These are phyloP conservation scores for Neogobius melanostomus DNA, from an alignment of 2,113 vertebrate species.

Conservation along the genomic window DNA sequence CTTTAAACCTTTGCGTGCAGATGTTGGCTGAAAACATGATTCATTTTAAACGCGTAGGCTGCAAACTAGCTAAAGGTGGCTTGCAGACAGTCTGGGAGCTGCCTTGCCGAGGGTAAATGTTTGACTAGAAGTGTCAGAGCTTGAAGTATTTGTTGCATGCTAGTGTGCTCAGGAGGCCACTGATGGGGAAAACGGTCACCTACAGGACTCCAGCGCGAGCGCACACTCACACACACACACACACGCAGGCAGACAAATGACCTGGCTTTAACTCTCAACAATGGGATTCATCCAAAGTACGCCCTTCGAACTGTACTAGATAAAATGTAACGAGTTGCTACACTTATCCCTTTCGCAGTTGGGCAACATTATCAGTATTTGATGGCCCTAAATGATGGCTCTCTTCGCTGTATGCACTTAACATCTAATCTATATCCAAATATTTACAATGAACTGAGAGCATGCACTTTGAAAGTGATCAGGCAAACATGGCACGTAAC, in stretches of 20 bases:
- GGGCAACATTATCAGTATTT: background rate
- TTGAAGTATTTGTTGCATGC: constrained; percentile 41
- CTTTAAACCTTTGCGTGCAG: background rate
- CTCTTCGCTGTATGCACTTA: background rate
- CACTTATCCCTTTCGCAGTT: constrained; percentile 4
- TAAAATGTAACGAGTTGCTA: background rate
- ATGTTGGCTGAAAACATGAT: constrained; percentile 29
- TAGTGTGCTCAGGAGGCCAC: constrained; percentile 33
- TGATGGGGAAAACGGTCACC: constrained; percentile 11
- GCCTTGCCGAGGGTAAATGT: constrained; percentile 54
- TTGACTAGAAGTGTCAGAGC: constrained; percentile 46
- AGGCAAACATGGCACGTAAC: background rate
- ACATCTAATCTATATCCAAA: background rate
- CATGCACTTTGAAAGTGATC: constrained; percentile 1
- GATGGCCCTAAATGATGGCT: background rate
- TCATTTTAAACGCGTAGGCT: constrained; percentile 9
- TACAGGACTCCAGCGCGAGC: constrained; percentile 5
- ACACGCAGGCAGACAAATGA: constrained; percentile 1
- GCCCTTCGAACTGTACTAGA: background rate
- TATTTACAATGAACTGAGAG: constrained; percentile 5
- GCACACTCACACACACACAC: background rate
- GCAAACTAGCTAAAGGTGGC: background rate
- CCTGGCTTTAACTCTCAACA: constrained; percentile 8
- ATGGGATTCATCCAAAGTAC: background rate
- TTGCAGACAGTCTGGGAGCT: constrained; percentile 16